Evolutionary conservation across 2,888 invertebrate genomes (phyloP), one percentile per base, ranked within the genome.

Genomic region (Sesia bembeciformis): DNA sequence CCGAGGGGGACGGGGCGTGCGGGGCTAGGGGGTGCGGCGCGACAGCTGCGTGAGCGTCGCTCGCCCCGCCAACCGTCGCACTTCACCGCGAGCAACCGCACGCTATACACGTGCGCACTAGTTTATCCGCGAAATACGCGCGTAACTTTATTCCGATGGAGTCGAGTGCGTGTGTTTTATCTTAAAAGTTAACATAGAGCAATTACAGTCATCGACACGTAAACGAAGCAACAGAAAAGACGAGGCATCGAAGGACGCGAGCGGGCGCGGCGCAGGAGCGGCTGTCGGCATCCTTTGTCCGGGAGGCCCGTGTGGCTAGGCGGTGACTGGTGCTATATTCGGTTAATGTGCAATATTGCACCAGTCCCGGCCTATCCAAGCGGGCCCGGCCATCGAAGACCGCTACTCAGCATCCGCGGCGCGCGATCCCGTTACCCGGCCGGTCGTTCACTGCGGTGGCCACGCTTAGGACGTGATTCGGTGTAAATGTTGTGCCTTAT

Each of bases 331-430:
- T 66, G 90, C 88, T 84, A 89, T 89, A 89, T 90, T 89, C 83
- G 75, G 80, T 84, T 72, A 56, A 70, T 70, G 78, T 76, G 76
- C 82, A 78, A 90, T 88, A 90, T 90, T 90, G 90, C 90, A 90
- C 90, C 88, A 89, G 90, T 90, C 90, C 90, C 90, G 90, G 90
- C 90, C 89, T 87, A 88, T 87, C 84, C 84, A 85, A 85, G 82
- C 87, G 87, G 88, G 84, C 81, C 78, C 81, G 78, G 71, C 70
- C 84, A 75, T 76, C 82, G 80, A 70, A 78, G 79, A 82, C 85
- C 86, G 86, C 85, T 85, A 85, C 78, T 77, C 84, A 86, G 86
- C 86, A 86, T 86, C 86, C 84, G 81, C 75, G 81, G 84, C 84
- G 81, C 85, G 85, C 82, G 66, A 73, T 87, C 83, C 88, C 88